These are phyloP conservation scores for Drosophila kokeensis DNA, from an alignment of 2,888 invertebrate species.

Conservation along the genomic window DNA sequence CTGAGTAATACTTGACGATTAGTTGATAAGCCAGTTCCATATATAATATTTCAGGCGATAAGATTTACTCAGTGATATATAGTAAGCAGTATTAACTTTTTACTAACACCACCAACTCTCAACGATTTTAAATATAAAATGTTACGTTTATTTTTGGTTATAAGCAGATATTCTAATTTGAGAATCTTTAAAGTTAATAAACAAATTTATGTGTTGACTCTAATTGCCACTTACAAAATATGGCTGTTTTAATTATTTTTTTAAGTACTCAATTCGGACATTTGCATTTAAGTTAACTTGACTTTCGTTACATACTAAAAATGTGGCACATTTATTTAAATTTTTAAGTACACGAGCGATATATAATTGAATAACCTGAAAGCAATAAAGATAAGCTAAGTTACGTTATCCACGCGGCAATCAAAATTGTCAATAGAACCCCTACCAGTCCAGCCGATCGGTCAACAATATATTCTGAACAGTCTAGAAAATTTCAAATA, in stretches of 20 bases:
- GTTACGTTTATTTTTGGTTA: background rate
- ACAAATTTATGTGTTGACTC: background rate
- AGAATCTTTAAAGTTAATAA: background rate
- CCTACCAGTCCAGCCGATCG: background rate
- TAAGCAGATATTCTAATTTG: background rate
- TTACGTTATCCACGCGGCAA: background rate
- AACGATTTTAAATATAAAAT: background rate
- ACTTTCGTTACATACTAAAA: background rate
- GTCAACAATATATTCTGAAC: background rate
- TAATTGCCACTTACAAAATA: background rate
- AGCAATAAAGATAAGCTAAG: background rate
- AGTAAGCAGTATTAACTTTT: background rate
- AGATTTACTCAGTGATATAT: constrained; percentile 24
- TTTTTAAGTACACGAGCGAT: no score
- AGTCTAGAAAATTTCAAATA: constrained; percentile 16
- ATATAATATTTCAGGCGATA: constrained; percentile 33
- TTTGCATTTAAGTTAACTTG: background rate
- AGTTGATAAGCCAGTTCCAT: constrained; percentile 33
- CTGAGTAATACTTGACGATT: constrained; percentile 1
- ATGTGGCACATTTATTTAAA: background rate
- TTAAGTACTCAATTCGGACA: background rate
- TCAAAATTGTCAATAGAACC: background rate
- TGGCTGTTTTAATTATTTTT: background rate
- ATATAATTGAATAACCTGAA: background rate
- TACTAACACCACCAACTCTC: background rate